phyloP scores from a whole-genome alignment of 2,888 invertebrate genomes.

The Drosophila nr. medialis region DNA sequence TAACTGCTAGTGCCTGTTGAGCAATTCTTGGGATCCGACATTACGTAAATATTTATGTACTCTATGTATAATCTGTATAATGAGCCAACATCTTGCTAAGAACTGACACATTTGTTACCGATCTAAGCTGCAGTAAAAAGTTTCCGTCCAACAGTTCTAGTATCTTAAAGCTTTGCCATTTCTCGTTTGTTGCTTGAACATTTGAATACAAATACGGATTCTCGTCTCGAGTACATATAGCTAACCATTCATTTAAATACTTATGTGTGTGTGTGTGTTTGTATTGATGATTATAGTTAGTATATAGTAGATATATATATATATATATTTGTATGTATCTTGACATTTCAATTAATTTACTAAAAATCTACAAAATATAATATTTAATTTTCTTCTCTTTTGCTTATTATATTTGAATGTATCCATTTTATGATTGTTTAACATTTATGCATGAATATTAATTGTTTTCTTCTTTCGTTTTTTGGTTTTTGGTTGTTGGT shows the following conservation, averaged over 20 bases:
- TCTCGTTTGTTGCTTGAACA: slow-evolving; percentile 65
- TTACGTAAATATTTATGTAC: slow-evolving; percentile 18
- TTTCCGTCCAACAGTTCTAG: slow-evolving; percentile 60
- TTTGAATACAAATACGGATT: slow-evolving; percentile 50
- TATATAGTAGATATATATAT: slow-evolving; percentile 50
- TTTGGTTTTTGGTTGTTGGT: too few species aligned
- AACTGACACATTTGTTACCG: slow-evolving; percentile 33
- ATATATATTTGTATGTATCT: slow-evolving; percentile 46
- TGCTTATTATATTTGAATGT: slow-evolving; percentile 37
- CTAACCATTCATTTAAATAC: slow-evolving; percentile 35
- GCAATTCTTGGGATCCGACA: slow-evolving; percentile 34
- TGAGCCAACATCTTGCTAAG: slow-evolving; percentile 41
- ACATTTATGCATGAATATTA: slow-evolving; percentile 50
- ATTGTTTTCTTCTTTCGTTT: slow-evolving; percentile 42
- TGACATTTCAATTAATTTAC: slow-evolving; percentile 67
- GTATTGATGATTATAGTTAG: slow-evolving; percentile 38
- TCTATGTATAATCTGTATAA: slow-evolving; percentile 13
- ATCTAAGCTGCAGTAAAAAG: slow-evolving; percentile 32
- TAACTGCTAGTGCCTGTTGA: slow-evolving; percentile 44
- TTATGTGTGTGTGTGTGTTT: slow-evolving; percentile 18
- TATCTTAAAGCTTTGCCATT: slow-evolving; percentile 78
- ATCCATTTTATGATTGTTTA: slow-evolving; percentile 61
- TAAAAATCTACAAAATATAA: slow-evolving; percentile 79
- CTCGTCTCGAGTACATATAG: slow-evolving; percentile 43
- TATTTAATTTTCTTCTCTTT: slow-evolving; percentile 54